Evolutionary conservation across 2,797 vertebrate genomes (phyloP).

Genomic region (Darevskia mixta): DNA sequence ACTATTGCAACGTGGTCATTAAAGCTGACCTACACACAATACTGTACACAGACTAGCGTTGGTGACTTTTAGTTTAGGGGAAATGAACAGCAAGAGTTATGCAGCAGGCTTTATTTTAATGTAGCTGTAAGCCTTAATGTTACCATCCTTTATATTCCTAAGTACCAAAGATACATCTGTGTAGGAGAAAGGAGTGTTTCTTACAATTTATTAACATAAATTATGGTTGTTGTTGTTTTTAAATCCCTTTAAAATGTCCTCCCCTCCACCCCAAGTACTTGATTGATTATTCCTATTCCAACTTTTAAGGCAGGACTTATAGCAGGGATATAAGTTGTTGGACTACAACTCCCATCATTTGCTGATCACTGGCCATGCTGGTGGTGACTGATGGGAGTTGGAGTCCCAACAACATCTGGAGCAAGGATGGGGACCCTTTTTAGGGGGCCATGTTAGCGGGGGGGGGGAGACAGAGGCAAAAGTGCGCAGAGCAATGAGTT

Average conservation of each 20-base stretch:
- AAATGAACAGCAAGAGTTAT: conserved; percentile 95
- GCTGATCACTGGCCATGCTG: too few relatives aligned
- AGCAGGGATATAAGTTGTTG: too few relatives aligned
- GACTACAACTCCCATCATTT: too few relatives aligned
- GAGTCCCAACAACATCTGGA: too few relatives aligned
- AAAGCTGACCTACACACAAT: too few relatives aligned
- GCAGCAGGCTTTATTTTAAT: conserved; percentile 93
- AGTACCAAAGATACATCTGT: neutral
- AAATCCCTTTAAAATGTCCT: neutral
- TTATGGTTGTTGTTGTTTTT: neutral
- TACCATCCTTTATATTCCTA: neutral
- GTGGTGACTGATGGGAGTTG: too few relatives aligned
- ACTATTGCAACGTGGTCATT: too few relatives aligned
- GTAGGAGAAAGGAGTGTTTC: neutral
- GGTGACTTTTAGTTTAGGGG: conserved; percentile 93
- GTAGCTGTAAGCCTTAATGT: neutral
- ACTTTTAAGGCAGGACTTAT: neutral
- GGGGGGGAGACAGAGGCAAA: too few relatives aligned
- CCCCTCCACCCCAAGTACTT: neutral
- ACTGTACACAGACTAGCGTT: neutral
- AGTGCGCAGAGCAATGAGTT: too few relatives aligned
- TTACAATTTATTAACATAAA: neutral
- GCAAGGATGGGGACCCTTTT: too few relatives aligned
- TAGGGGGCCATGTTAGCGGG: too few relatives aligned
- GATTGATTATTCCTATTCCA: neutral